These are phyloP conservation scores for Schlechtendalia chinensis DNA, from an alignment of 1,140 invertebrate genomes.

Conservation along the genomic window DNA sequence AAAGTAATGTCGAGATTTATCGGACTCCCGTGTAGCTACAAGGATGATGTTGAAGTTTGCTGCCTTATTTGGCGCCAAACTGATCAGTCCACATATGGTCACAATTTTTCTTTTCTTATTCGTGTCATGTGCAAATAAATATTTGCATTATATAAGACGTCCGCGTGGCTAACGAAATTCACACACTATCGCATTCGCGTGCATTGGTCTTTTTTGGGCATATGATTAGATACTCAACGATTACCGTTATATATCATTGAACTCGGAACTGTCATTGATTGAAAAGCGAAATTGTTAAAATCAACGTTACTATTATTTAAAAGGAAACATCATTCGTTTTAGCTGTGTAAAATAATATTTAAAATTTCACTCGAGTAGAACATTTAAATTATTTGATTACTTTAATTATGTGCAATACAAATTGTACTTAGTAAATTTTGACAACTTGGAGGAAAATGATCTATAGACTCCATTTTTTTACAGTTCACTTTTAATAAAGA, in stretches of 20 bases:
- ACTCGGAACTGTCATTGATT: not conserved
- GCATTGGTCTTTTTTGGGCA: constrained; percentile 4
- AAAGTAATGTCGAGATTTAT: constrained; percentile 30
- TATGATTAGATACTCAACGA: not conserved
- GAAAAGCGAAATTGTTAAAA: not conserved
- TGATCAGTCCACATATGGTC: constrained; percentile 43
- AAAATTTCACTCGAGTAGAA: no score
- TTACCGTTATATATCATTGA: not conserved
- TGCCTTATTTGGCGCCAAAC: constrained; percentile 42
- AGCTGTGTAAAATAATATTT: no score
- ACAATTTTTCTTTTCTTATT: constrained; percentile 29
- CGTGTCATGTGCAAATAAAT: constrained; percentile 16
- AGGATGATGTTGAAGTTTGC: constrained; percentile 43
- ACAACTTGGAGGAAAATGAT: no score
- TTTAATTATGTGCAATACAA: no score
- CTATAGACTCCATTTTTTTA: no score
- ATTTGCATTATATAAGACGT: constrained; percentile 10
- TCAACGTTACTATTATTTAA: no score
- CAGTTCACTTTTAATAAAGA: no score
- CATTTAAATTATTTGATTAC: no score
- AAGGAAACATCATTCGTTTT: no score
- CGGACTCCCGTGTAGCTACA: constrained; percentile 27
- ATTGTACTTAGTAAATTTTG: no score
- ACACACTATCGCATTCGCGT: not conserved
- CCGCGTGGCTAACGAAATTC: constrained; percentile 8